Evolutionary conservation across 2,888 invertebrate species (phyloP).

Genomic region (Gortyna flavago): DNA sequence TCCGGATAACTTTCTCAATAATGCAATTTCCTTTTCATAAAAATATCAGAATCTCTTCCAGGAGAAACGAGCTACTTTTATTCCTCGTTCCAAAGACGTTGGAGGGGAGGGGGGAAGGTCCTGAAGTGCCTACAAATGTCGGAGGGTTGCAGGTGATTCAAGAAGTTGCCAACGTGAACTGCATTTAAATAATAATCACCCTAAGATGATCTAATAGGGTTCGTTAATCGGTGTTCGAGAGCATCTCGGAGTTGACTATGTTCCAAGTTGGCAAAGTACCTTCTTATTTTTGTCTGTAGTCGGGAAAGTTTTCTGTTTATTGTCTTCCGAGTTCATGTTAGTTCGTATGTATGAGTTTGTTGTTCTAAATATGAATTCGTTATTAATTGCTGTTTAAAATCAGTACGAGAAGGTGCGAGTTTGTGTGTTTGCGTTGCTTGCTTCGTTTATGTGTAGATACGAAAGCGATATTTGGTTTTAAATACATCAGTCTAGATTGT

Average conservation of each 20-base stretch:
- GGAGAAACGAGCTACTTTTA: constrained; percentile 37
- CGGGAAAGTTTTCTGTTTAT: constrained; percentile 28
- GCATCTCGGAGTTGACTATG: constrained; percentile 41
- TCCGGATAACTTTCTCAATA: constrained; percentile 35
- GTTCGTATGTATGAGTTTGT: constrained; percentile 9
- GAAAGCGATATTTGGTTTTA: not conserved
- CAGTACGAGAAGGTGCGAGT: not conserved
- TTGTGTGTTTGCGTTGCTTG: not conserved
- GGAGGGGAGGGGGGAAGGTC: not conserved
- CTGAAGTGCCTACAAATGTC: constrained; percentile 61
- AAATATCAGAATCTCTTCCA: constrained; percentile 48
- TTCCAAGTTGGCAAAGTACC: constrained; percentile 35
- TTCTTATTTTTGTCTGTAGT: constrained; percentile 44
- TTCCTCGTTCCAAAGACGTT: constrained; percentile 32
- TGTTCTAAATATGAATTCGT: constrained; percentile 16
- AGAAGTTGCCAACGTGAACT: constrained; percentile 59
- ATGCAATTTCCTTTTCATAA: constrained; percentile 55
- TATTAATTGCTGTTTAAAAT: constrained; percentile 33
- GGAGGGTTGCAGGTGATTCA: constrained; percentile 57
- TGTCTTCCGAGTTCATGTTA: constrained; percentile 18
- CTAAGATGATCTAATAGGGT: constrained; percentile 59
- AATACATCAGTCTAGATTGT: not conserved
- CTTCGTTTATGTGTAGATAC: not conserved
- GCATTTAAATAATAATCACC: constrained; percentile 64
- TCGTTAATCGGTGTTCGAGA: constrained; percentile 55